Conservation (phyloP, 1,140 invertebrate genomes). For the Trissolcus basalis region DNA sequence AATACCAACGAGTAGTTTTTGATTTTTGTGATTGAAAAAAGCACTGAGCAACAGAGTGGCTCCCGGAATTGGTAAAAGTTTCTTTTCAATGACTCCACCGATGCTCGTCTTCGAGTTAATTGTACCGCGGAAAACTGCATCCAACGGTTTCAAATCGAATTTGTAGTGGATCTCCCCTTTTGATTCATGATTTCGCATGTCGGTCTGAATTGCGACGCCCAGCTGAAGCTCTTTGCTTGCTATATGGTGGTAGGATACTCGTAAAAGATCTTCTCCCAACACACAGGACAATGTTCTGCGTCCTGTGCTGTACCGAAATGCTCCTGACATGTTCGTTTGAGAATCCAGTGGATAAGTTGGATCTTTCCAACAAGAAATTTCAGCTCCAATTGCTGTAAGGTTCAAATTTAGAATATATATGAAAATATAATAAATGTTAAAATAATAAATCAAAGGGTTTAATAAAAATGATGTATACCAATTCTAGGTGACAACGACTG, state of each 20-base stretch:
- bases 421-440: no score
- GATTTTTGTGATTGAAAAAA: conserved; percentile 82
- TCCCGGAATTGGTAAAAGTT: conserved; percentile 80
- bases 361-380: conserved; percentile 84
- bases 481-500: conserved; percentile 46
- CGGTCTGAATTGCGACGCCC: conserved; percentile 79
- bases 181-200: conserved; percentile 80
- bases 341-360: conserved; percentile 80
- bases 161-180: conserved; percentile 85
- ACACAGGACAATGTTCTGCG: conserved; percentile 79
- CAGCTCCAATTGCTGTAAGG: conserved; percentile 80
- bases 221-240: conserved; percentile 82
- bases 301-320: conserved; percentile 82
- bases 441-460: no score
- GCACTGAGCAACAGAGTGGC: conserved; percentile 84
- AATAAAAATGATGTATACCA: conserved; percentile 2
- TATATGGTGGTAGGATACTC: conserved; percentile 84
- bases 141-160: conserved; percentile 84
- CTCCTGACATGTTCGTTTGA: conserved; percentile 80
- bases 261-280: conserved; percentile 80
- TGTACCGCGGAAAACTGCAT: conserved; percentile 82
- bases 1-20: conserved; percentile 79
- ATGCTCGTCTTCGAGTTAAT: conserved; percentile 85
- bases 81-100: conserved; percentile 84
- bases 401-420: background rate